Evolutionary conservation across 2,888 invertebrate species (phyloP), one percentile per base, ranked within the genome.

Genomic region (Scaptodrosophila latifasciaeformis): DNA sequence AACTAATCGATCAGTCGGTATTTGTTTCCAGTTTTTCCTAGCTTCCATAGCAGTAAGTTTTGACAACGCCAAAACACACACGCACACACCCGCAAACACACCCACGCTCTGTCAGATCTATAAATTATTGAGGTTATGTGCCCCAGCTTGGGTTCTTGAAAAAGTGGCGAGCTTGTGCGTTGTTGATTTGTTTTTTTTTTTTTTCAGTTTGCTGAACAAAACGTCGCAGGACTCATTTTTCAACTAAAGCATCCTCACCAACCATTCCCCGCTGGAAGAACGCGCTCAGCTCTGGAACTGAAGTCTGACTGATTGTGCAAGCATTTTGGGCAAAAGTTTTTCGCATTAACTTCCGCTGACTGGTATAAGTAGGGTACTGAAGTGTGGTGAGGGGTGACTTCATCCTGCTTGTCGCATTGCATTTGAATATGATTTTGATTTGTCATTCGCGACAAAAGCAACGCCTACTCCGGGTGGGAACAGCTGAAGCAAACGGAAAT

Each of bases 391-490:
- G n/a, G n/a, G n/a, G n/a, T n/a, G n/a, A n/a, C n/a, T n/a, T n/a
- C n/a, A n/a, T n/a, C n/a, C 67, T 65, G 78, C 75, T 69, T 63
- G 78, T 70, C 69, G 80, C 66, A 67, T 77, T 65, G 78, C 78
- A 77, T 80, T 80, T 82, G 82, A 79, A 79, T 79, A 82, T 75
- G 70, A 65, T 82, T 79, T 79, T 79, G 78, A 79, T 79, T 79
- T 79, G 82, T 81, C 78, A 79, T 80, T 78, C 75, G 77, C 65
- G 64, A 80, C 75, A 80, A 75, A 80, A 68, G 74, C 71, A 65
- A 66, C 65, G 75, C 80, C 80, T 80, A 75, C 80, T 75, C 70
- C 56, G 62, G 58, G 56, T 53, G n/a, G n/a, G n/a, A n/a, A n/a
- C n/a, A n/a, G n/a, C n/a, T n/a, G n/a, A n/a, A n/a, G n/a, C n/a